Evolutionary conservation across 2,797 vertebrate genomes (phyloP), one percentile per base, ranked within the genome.

Genomic region (Sebastes taczanowskii): DNA sequence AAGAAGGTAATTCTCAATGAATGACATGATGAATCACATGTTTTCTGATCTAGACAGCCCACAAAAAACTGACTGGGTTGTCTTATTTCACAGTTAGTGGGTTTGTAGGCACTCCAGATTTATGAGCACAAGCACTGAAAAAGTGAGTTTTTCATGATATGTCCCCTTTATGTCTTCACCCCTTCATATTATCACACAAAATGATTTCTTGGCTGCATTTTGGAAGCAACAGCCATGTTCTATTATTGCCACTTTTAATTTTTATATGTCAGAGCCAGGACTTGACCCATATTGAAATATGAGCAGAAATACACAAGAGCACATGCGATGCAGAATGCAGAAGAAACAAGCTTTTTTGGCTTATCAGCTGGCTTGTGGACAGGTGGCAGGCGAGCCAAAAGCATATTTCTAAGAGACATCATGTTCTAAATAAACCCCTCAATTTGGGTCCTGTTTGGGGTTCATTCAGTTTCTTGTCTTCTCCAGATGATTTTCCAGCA

Each of bases 301-400:
- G 30, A 67, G n/a, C 11, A 70, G 25, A 63, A 73, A 78, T 10
- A 72, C 58, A 71, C 20, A 35, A 53, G 2, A 59, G 16, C 20
- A 6, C 22, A 25, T 22, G 2, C 4, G n/a, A 56, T 20, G 55
- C 34, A 29, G 11, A 23, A 55, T 55, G 52, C 6, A 55, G 13
- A 23, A 20, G 30, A 77, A 30, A 60, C 14, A 3, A 23, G 59
- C 49, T 52, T 2, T 52, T 20, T 52, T 4, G 32, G 52, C 7
- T 73, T 5, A 77, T 25, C 64, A 71, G 34, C 30, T 81, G 78
- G 67, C 62, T 61, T 6, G 22, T 22, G 38, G 18, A 78, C 49
- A 66, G 46, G 73, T 35, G 61, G 38, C 77, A 56, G 25, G 22
- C 10, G 20, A 64, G 46, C 58, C 38, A n/a, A 30, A 14, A 52